Evolutionary conservation across 2,113 vertebrate genomes (phyloP), one percentile per base, ranked within the genome.

Genomic region (Tiliqua scincoides): DNA sequence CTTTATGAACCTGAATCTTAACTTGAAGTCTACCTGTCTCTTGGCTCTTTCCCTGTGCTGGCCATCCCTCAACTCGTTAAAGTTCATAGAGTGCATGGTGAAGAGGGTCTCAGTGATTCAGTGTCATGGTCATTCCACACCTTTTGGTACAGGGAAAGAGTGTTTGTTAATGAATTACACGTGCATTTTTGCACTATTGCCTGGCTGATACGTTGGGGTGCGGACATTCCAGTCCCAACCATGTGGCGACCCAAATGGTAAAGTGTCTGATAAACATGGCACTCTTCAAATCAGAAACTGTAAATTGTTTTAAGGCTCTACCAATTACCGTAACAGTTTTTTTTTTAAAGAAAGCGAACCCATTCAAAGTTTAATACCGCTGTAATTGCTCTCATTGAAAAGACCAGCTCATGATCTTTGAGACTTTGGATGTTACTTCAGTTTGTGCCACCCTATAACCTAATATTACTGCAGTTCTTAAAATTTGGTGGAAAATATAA

Each of bases 401-500:
- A 43, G 67, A 63, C 61, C 6, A 4, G 20, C 37, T 87, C 76
- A 82, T 70, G 68, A 1, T 61, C 37, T 23, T 74, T 83, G 54
- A 85, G 82, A 70, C 91, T 85, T 80, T 82, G 15, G n/a, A 76
- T 30, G 79, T 82, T 85, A 78, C n/a, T 2, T 23, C 74, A 78
- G 87, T 89, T 91, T 92, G 73, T 87, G 87, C 83, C 79, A 81
- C 57, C 52, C 74, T 80, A 43, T 61, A 94, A 89, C 71, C 91
- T 86, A 89, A 87, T 79, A 30, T 88, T 80, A 81, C 68, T 91
- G 82, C 81, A 90, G 82, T 89, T 87, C 88, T 94, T 76, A 94
- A 87, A 93, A 92, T 92, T 87, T 93, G 89, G 85, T 93, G 92
- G 78, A 95, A 88, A 94, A 93, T 71, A 77, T 80, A 81, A 54